Evolutionary conservation across 2,888 invertebrate genomes (phyloP).

Genomic region (Hyppa rectilinea): DNA sequence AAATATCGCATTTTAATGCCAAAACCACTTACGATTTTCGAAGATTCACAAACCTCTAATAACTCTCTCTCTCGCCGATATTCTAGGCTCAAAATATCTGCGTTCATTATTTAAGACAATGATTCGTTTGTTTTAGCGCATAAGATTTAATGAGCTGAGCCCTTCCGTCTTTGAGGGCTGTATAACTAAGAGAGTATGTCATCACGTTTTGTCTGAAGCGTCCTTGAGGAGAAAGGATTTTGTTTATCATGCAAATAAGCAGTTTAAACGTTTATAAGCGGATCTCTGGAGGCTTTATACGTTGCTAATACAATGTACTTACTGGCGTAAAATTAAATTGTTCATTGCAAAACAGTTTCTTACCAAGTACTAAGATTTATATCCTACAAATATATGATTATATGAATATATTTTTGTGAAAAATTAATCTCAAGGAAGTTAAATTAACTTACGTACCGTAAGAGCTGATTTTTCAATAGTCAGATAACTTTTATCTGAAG

Average conservation of each 20-base stretch:
- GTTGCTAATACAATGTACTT: slow-evolving; percentile 39
- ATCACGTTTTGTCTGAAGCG: slow-evolving; percentile 46
- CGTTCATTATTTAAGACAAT: slow-evolving; percentile 36
- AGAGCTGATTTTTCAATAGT: too few relatives aligned
- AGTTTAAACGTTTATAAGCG: slow-evolving; percentile 54
- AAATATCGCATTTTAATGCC: not conserved
- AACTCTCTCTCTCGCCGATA: not conserved
- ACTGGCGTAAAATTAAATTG: slow-evolving; percentile 41
- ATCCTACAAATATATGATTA: too few relatives aligned
- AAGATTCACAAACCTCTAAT: not conserved
- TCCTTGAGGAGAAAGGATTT: slow-evolving; percentile 55
- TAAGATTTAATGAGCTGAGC: slow-evolving; percentile 60
- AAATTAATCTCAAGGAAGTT: not conserved
- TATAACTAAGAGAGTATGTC: slow-evolving; percentile 50
- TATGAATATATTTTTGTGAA: too few relatives aligned
- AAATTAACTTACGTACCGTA: not conserved
- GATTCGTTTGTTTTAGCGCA: slow-evolving; percentile 42
- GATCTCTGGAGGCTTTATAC: slow-evolving; percentile 40
- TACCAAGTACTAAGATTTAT: too few relatives aligned
- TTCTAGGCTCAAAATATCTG: slow-evolving; percentile 1
- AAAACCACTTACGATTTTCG: not conserved
- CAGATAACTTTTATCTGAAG: too few relatives aligned
- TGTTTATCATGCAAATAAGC: slow-evolving; percentile 63
- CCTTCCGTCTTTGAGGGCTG: slow-evolving; percentile 29
- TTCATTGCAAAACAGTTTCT: slow-evolving; percentile 34